Conservation (phyloP, 1,140 invertebrate genomes). For the Drosophila paulistorum region DNA sequence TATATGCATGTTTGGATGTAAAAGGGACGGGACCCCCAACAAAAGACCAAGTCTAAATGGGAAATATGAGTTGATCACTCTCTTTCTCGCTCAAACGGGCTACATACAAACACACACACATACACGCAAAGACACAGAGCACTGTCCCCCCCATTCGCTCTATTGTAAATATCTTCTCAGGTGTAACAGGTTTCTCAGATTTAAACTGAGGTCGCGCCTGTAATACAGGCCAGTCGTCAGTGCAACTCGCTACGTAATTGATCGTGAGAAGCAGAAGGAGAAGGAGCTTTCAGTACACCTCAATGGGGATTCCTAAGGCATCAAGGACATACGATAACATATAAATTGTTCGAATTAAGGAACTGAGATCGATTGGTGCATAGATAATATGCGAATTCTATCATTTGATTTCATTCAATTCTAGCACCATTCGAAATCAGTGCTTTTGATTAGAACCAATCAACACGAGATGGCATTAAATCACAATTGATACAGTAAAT, state of each 20-base stretch:
- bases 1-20: slow-evolving; percentile 10
- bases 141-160: slow-evolving; percentile 22
- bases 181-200: slow-evolving; percentile 80
- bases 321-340: neutral
- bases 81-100: slow-evolving; percentile 1
- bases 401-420: slow-evolving; percentile 43
- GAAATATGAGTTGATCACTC: slow-evolving; percentile 70
- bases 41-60: slow-evolving; percentile 41
- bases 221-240: slow-evolving; percentile 54
- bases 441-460: slow-evolving; percentile 76
- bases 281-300: slow-evolving; percentile 3
- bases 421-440: slow-evolving; percentile 81
- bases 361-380: slow-evolving; percentile 81
- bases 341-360: slow-evolving; percentile 66
- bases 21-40: slow-evolving; percentile 19
- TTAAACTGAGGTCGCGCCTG: slow-evolving; percentile 60
- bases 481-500: neutral
- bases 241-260: slow-evolving; percentile 55
- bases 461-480: slow-evolving; percentile 37
- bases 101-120: neutral
- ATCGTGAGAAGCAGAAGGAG: slow-evolving; percentile 25
- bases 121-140: slow-evolving; percentile 2
- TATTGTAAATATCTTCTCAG: slow-evolving; percentile 78
- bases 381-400: slow-evolving; percentile 59
- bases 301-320: neutral